Percentiles rank a stretch among this genome's conserved stretches.
Evolutionary conservation across 2,797 vertebrate species (phyloP).

Genomic region (Chelon labrosus): DNA sequence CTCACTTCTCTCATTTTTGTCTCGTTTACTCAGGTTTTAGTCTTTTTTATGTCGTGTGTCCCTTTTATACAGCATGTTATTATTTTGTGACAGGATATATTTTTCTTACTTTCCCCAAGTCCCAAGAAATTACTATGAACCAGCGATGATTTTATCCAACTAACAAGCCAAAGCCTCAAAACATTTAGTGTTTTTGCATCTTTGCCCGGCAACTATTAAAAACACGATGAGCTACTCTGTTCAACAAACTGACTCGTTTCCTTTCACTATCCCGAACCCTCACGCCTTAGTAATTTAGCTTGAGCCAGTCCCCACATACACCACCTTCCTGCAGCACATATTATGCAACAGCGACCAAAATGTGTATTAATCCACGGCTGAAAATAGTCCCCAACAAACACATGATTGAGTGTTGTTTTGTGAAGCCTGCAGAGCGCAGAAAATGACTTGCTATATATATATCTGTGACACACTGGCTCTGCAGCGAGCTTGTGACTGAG

Average conservation of each 20-base stretch:
- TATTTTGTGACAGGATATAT: background rate
- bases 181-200: background rate
- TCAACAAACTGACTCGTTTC: background rate
- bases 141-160: background rate
- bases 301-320: background rate
- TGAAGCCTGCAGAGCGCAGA: background rate
- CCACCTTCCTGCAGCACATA: background rate
- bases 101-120: slow-evolving; percentile 1
- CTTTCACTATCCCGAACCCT: background rate
- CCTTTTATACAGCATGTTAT: too few species aligned
- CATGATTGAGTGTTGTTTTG: background rate
- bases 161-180: background rate
- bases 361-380: background rate
- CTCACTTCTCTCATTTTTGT: background rate
- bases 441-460: background rate
- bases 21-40: background rate
- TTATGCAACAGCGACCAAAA: background rate
- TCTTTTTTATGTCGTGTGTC: background rate
- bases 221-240: background rate
- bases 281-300: background rate
- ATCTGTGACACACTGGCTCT: background rate
- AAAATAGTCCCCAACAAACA: background rate
- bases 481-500: too few species aligned
- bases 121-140: background rate
- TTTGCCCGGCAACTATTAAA: background rate